Conservation (phyloP, 2,113 vertebrate species). For the Nyctereutes procyonoides region DNA sequence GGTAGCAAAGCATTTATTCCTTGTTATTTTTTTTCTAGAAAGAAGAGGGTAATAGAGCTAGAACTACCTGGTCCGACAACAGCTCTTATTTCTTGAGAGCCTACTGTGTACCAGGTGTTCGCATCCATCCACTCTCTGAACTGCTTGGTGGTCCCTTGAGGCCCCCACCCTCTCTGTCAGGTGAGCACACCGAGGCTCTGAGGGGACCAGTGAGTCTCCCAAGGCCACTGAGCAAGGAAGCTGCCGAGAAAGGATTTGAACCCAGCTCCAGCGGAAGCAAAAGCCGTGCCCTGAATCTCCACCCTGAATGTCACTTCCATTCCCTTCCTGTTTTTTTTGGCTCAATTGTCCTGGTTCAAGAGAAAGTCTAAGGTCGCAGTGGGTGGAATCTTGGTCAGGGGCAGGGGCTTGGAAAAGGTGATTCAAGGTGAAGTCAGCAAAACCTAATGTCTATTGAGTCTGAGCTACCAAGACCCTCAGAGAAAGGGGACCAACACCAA, state of each 20-base stretch:
- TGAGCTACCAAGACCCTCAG: neutral
- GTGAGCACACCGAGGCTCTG: neutral
- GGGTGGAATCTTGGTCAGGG: neutral
- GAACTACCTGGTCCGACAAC: neutral
- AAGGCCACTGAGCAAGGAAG: neutral
- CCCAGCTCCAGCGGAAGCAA: neutral
- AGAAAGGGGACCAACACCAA: accelerated
- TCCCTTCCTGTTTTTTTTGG: neutral
- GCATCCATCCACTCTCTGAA: neutral
- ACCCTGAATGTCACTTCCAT: accelerated
- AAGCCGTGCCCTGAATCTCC: too few relatives aligned
- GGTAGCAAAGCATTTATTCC: neutral
- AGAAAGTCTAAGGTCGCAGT: neutral
- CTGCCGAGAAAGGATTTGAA: neutral
- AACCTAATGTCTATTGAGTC: neutral
- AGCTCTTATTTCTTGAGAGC: neutral
- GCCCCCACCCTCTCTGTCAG: neutral
- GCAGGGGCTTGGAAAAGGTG: neutral
- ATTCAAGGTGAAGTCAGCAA: neutral
- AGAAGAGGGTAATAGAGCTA: too few relatives aligned
- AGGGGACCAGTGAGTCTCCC: neutral
- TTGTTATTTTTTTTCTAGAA: neutral
- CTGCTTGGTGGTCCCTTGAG: neutral
- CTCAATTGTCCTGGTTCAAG: neutral
- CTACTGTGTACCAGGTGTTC: neutral